phyloP scores from a whole-genome alignment of 2,113 vertebrate genomes.

The Salvelinus fontinalis region DNA sequence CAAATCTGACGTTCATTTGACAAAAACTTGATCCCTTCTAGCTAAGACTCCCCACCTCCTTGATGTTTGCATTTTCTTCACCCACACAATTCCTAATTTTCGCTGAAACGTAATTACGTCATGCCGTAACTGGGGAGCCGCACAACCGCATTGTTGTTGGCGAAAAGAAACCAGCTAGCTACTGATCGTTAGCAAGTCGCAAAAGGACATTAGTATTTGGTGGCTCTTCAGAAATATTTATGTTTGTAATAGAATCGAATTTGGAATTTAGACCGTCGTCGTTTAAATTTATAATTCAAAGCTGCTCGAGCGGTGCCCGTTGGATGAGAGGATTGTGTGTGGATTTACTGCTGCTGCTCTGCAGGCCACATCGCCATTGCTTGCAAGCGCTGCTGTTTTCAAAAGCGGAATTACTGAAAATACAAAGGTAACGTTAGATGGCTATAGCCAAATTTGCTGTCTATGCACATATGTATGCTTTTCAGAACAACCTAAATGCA shows the following conservation, averaged over 20 bases:
- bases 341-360: constrained; percentile 63
- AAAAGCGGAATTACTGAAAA: constrained; percentile 46
- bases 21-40: too few relatives aligned
- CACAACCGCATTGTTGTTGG: constrained; percentile 80
- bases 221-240: constrained; percentile 6
- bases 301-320: constrained; percentile 50
- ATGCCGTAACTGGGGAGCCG: constrained; percentile 32
- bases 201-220: constrained; percentile 19
- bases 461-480: too few relatives aligned
- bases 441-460: not conserved
- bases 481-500: not conserved
- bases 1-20: too few relatives aligned
- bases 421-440: constrained; percentile 46
- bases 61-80: too few relatives aligned
- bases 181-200: constrained; percentile 23
- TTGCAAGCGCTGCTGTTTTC: constrained; percentile 49
- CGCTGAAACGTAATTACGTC: constrained; percentile 57
- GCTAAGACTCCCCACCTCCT: too few relatives aligned
- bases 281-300: constrained; percentile 32
- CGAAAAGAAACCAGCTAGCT: constrained; percentile 64
- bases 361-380: constrained; percentile 72
- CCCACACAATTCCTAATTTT: constrained; percentile 46
- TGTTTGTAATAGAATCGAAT: not conserved
- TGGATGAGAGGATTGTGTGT: constrained; percentile 66
- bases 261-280: constrained; percentile 39